Percentiles rank a stretch among this genome's conserved stretches.
Conservation (phyloP, 2,888 invertebrate species). For the Rhagonycha fulva region DNA sequence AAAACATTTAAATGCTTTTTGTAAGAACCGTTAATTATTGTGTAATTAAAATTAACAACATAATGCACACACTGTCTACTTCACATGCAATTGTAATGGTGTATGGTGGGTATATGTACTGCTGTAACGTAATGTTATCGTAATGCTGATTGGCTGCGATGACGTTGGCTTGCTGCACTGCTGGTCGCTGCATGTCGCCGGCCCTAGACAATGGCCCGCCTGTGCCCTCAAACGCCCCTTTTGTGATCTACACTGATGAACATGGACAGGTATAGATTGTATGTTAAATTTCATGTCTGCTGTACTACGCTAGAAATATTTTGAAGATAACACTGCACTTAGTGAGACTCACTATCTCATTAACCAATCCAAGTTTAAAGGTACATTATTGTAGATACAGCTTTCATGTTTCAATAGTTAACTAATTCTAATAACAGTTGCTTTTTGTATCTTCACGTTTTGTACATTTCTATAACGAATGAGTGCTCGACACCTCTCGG, state of each 20-base stretch:
- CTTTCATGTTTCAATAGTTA: constrained; percentile 45
- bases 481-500: neutral
- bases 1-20: neutral
- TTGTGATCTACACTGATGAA: constrained; percentile 94
- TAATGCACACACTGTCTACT: constrained; percentile 26
- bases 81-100: constrained; percentile 45
- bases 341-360: neutral
- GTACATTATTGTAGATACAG: constrained; percentile 39
- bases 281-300: constrained; percentile 53
- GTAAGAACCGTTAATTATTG: neutral
- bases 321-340: constrained; percentile 20
- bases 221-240: constrained; percentile 88
- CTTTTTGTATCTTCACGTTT: constrained; percentile 19
- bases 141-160: constrained; percentile 56
- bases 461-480: neutral
- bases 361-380: neutral
- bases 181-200: constrained; percentile 63
- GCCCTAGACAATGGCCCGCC: constrained; percentile 65
- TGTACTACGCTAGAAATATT: constrained; percentile 46
- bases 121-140: constrained; percentile 56
- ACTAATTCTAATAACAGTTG: constrained; percentile 42
- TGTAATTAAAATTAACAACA: constrained; percentile 11
- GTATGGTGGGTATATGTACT: constrained; percentile 55
- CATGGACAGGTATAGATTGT: constrained; percentile 87
- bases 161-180: constrained; percentile 55